Percentiles rank a stretch among this genome's conserved stretches.
phyloP scores from a whole-genome alignment of 2,113 vertebrate genomes.

The Hypomesus transpacificus region DNA sequence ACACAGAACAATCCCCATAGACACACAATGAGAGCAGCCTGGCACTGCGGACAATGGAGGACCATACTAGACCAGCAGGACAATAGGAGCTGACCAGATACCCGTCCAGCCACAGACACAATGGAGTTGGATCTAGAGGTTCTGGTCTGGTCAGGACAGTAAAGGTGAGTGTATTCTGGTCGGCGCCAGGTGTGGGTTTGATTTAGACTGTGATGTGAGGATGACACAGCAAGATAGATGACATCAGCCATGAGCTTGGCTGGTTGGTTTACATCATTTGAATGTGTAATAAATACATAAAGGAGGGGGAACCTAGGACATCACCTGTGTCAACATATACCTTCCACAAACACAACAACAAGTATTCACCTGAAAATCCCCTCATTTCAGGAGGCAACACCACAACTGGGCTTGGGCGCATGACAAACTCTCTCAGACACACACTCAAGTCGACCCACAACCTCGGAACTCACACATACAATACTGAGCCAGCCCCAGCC shows the following conservation, averaged over 20 bases:
- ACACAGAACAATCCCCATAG: slow-evolving; percentile 65
- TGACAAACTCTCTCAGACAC: slow-evolving; percentile 19
- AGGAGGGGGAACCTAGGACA: no score
- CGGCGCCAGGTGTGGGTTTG: neutral
- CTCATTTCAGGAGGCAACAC: slow-evolving; percentile 17
- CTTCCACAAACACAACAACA: neutral
- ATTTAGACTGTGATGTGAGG: neutral
- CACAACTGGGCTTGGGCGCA: slow-evolving; percentile 12
- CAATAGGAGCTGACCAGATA: slow-evolving; percentile 50
- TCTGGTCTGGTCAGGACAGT: slow-evolving; percentile 43
- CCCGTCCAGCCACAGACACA: slow-evolving; percentile 49
- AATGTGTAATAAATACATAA: no score
- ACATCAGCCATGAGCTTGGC: no score
- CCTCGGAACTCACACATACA: neutral
- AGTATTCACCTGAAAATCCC: neutral
- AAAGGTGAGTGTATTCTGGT: slow-evolving; percentile 20
- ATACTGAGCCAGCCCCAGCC: neutral
- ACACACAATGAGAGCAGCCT: slow-evolving; percentile 42
- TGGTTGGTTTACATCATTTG: no score
- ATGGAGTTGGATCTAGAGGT: slow-evolving; percentile 65
- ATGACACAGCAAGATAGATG: no score
- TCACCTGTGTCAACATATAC: neutral
- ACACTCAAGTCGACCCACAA: neutral
- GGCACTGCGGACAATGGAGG: slow-evolving; percentile 50
- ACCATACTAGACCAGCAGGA: slow-evolving; percentile 54